Evolutionary conservation across 2,797 vertebrate species (phyloP).

Genomic region (Enteromius unitaeniatus): DNA sequence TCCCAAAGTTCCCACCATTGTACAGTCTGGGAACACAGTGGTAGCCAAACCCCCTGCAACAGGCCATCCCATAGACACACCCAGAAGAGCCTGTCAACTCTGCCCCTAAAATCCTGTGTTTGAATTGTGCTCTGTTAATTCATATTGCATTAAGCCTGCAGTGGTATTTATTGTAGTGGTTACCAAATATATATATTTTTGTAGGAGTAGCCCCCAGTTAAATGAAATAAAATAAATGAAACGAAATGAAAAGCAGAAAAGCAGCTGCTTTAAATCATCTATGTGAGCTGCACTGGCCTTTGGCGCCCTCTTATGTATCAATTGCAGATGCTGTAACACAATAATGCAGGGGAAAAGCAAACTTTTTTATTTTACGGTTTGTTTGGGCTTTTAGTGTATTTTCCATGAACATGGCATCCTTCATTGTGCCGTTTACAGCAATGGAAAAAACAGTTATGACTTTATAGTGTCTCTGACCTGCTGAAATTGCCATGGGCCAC

Average conservation of each 20-base stretch:
- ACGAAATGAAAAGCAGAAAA: background rate
- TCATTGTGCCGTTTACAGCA: background rate
- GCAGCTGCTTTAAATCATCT: background rate
- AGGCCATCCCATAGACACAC: slow-evolving; percentile 14
- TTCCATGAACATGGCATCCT: background rate
- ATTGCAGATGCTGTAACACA: background rate
- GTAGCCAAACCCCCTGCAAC: slow-evolving; percentile 72
- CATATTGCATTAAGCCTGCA: background rate
- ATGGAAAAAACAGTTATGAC: background rate
- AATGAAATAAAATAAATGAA: too few species aligned
- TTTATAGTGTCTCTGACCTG: background rate
- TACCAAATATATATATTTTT: background rate
- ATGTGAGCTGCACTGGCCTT: background rate
- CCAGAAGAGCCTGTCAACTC: background rate
- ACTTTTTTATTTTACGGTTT: background rate
- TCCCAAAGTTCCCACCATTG: slow-evolving; percentile 92
- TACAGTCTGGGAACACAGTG: slow-evolving; percentile 92
- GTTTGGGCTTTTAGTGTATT: background rate
- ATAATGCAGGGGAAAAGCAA: background rate
- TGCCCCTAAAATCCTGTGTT: background rate
- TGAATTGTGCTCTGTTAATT: background rate
- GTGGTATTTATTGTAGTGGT: background rate
- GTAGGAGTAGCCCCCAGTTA: background rate
- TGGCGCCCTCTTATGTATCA: slow-evolving; percentile 5
- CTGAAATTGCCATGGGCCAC: background rate